Evolutionary conservation across 2,888 invertebrate species (phyloP).

Genomic region (Eumerus sabulonum): DNA sequence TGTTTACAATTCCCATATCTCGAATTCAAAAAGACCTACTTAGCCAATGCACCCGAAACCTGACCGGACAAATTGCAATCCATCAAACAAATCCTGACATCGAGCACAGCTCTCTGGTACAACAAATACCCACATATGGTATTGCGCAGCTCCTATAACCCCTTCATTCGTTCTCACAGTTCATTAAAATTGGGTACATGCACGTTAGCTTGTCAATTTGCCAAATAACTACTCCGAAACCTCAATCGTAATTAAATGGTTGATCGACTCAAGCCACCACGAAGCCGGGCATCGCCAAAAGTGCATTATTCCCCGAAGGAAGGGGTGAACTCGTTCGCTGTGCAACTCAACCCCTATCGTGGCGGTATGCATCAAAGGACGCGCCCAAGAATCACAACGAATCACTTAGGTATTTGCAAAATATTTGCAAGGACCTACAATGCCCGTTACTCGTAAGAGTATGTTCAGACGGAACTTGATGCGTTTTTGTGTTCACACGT

Average conservation of each 20-base stretch:
- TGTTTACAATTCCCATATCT: constrained; percentile 53
- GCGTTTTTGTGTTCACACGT: constrained; percentile 64
- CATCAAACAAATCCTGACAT: constrained; percentile 48
- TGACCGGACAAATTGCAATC: constrained; percentile 40
- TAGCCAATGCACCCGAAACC: neutral
- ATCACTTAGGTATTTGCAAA: constrained; percentile 62
- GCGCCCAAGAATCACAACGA: constrained; percentile 42
- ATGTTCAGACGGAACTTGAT: constrained; percentile 52
- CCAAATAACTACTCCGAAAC: constrained; percentile 63
- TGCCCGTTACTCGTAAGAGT: no score
- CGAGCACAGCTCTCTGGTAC: constrained; percentile 38
- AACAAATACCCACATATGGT: constrained; percentile 38
- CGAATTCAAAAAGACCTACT: neutral
- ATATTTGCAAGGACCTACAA: constrained; percentile 65
- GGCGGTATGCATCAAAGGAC: constrained; percentile 56
- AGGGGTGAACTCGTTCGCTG: constrained; percentile 29
- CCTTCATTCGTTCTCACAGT: constrained; percentile 36
- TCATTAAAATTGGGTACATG: constrained; percentile 39
- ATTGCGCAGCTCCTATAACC: neutral
- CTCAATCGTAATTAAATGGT: constrained; percentile 66
- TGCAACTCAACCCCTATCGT: constrained; percentile 43
- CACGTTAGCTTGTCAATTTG: constrained; percentile 61
- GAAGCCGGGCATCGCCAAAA: constrained; percentile 39
- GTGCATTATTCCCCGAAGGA: constrained; percentile 49
- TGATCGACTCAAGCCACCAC: constrained; percentile 47